Base-by-base conservation (phyloP, 1,140 invertebrate genomes). In the Anastrepha obliqua region DNA sequence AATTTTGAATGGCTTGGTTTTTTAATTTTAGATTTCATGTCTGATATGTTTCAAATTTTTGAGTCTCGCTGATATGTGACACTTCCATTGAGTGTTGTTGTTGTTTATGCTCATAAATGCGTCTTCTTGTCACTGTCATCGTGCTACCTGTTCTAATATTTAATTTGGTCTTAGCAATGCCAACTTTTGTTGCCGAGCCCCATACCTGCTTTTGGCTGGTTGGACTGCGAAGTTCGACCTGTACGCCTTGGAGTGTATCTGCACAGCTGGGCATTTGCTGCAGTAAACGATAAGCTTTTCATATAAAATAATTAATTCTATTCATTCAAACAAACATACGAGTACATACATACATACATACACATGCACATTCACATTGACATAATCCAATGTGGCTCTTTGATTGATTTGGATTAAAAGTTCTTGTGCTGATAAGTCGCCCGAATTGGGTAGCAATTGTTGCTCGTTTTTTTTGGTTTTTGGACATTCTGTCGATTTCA, bases 131-230 rank as follows among this genome's bases (percentile, higher is more conserved):
- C 70, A 74, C 15, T 74, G 17, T 51, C 70, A 74, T 17, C 42
- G 6, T 74, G 42, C 70, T 74, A 74, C 70, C 70, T 74, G 70
- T 47, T 74, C 42, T n/a, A 47, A 74, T 74, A 74, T 74, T 74
- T 74, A 17, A n/a, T 74, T 74, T 44, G 70, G 42, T 47, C 67
- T 47, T 47, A 17, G 29, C 6, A 39, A 1, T 11, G 39, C 20
- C 8, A 29, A 67, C 13, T 47, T 47, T 47, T 44, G 39, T 42
- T 47, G 1, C 9, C n/a, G 15, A 62, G 13, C 9, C 29, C 29
- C 1, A 17, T 62, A 62, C 60, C n/a, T 62, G 60, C 15, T n/a
- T 3, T 5, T 62, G 8, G 60, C 60, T 62, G 29, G 29, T 29
- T 29, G 29, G 29, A 29, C 0, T 0, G 29, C 29, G 29, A 70